Conservation (phyloP, 2,113 vertebrate genomes). For the Brachyhypopomus gauderio region DNA sequence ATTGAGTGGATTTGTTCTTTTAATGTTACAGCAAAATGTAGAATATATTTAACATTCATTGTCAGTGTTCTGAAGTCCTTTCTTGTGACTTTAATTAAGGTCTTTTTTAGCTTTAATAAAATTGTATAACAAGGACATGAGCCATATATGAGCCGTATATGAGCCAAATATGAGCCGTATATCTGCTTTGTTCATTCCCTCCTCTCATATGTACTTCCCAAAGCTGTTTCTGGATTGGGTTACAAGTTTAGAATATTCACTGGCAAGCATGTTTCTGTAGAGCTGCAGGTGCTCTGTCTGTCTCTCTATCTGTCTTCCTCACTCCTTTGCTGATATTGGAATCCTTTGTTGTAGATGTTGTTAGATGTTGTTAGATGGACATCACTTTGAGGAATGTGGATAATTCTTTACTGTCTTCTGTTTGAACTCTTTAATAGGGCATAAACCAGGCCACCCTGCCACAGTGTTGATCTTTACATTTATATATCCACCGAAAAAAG, state of each 20-base stretch:
- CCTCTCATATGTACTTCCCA: neutral
- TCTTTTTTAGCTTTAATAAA: neutral
- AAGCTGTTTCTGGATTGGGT: neutral
- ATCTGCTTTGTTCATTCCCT: no score
- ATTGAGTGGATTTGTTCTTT: no score
- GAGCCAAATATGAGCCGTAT: neutral
- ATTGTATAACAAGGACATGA: neutral
- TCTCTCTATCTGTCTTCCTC: neutral
- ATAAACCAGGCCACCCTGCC: no score
- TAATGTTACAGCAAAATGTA: no score
- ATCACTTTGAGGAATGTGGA: no score
- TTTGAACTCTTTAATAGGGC: no score
- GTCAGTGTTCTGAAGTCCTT: neutral
- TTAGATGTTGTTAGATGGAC: no score
- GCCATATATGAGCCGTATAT: neutral
- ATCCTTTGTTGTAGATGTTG: no score
- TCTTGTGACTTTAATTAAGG: neutral
- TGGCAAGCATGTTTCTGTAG: neutral
- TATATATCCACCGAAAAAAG: no score
- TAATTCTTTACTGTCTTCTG: no score
- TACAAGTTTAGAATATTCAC: constrained; percentile 1
- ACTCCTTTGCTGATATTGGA: neutral
- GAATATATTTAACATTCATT: no score
- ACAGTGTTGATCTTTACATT: no score
- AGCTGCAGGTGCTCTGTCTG: neutral